A percentile compares a stretch with the other conserved stretches of the same genome.
phyloP scores from a whole-genome alignment of 2,888 invertebrate species.

The Tenthredo mesomela region DNA sequence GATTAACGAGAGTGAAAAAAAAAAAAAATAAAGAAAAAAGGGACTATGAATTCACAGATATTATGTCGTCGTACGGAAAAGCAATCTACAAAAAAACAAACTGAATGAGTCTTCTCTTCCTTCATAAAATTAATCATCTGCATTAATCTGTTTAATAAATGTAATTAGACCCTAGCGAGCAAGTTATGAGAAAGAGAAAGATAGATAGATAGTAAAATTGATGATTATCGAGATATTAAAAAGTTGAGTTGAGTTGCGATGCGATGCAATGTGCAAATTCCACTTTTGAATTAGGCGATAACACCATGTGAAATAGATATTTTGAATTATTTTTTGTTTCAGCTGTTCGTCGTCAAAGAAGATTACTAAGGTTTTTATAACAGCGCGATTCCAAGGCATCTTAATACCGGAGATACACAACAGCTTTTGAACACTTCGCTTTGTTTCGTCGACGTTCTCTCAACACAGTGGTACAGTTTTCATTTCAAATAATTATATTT shows the following conservation, averaged over 20 bases:
- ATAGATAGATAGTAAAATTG: background rate
- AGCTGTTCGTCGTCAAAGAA: constrained; percentile 4
- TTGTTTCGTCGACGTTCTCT: constrained; percentile 37
- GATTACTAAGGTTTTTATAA: background rate
- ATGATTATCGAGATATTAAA: too few relatives aligned
- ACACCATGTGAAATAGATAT: background rate
- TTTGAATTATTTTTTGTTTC: constrained; percentile 46
- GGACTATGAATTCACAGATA: background rate
- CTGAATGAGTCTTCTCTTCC: background rate
- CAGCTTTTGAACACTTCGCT: constrained; percentile 29
- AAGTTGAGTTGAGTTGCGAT: too few relatives aligned
- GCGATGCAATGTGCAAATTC: background rate
- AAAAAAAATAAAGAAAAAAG: background rate
- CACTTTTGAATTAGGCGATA: constrained; percentile 9
- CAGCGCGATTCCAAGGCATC: background rate
- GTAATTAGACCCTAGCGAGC: constrained; percentile 19
- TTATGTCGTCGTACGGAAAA: background rate
- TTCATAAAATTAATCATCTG: constrained; percentile 14
- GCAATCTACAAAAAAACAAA: background rate
- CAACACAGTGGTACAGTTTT: constrained; percentile 52
- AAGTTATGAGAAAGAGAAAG: background rate
- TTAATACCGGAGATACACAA: background rate
- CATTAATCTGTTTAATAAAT: constrained; percentile 42
- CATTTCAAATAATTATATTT: constrained; percentile 34
- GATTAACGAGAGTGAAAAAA: background rate